Evolutionary conservation across 2,888 invertebrate species (phyloP), one percentile per base, ranked within the genome.

Genomic region (Sphinx pinastri): DNA sequence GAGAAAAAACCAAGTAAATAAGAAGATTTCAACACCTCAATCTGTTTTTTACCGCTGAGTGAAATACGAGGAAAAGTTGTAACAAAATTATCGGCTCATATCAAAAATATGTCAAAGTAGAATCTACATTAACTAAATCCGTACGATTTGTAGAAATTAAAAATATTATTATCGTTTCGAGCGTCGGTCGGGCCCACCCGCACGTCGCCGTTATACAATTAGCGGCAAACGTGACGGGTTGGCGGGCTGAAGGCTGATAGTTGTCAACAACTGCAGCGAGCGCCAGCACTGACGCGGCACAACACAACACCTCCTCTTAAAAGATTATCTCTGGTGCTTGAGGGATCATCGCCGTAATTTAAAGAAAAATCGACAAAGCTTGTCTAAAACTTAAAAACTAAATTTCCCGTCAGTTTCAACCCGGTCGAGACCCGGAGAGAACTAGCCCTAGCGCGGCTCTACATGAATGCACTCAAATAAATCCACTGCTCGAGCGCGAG

Each of bases 61-160:
- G 19, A 49, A 63, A 63, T 49, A 63, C 19, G 19, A 49, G 25
- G 49, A 63, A 63, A 63, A 63, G 25, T 47, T 63, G 13, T 63
- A 19, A 19, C 19, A 47, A 49, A 63, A 58, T 38, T 31, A 58
- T 58, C 13, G 6, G n/a, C 63, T n/a, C 16, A 49, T 49, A 19
- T 47, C 45, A 19, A 47, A 63, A 63, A 45, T 47, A 16, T 63
- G 47, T 63, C 60, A 19, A 16, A 3, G 25, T 25, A 2, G 11
- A 60, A 60, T 60, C 45, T 60, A n/a, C 14, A 45, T 45, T 38
- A 59, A 38, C 8, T 4, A 59, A 59, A 31, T n/a, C 14, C 14
- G 38, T 38, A 14, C 31, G 31, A 25, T 31, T 16, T 14, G 38
- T 31, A 8, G 8, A 59, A 60, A 60, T 38, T 38, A 38, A 38